These are phyloP conservation scores for Ataeniobius toweri DNA, from an alignment of 2,797 vertebrate genomes.

Conservation along the genomic window DNA sequence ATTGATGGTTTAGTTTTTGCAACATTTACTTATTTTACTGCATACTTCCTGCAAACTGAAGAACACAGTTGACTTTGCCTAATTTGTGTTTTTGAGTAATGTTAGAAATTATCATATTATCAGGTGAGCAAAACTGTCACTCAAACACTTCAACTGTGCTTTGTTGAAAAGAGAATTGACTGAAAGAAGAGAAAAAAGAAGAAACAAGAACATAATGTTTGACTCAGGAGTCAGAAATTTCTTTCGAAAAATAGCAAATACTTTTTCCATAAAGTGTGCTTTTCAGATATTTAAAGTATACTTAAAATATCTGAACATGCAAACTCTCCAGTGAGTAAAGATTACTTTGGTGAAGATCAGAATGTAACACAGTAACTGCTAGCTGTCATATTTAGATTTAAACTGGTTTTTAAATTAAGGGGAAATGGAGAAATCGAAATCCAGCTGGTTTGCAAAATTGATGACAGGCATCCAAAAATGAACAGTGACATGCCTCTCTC, in stretches of 20 bases:
- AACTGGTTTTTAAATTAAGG: conserved; percentile 39
- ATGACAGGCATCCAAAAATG: conserved; percentile 42
- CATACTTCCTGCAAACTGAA: not conserved
- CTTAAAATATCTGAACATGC: not conserved
- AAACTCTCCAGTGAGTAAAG: not conserved
- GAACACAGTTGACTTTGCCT: not conserved
- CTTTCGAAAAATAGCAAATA: not conserved
- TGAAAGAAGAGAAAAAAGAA: not conserved
- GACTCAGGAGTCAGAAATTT: not conserved
- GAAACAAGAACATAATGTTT: not conserved
- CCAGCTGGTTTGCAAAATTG: conserved; percentile 51
- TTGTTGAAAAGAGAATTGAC: not conserved
- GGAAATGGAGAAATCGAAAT: conserved; percentile 18
- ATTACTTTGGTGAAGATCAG: conserved; percentile 17
- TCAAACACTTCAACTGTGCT: not conserved
- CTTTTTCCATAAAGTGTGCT: not conserved
- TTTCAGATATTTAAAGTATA: not conserved
- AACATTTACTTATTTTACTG: not conserved
- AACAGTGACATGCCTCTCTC: conserved; percentile 25
- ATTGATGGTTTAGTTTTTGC: not conserved
- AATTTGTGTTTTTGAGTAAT: not conserved
- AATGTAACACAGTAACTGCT: conserved; percentile 12
- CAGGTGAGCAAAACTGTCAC: not conserved
- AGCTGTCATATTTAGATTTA: conserved; percentile 40
- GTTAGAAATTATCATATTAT: not conserved